Evolutionary conservation across 1,140 invertebrate genomes (phyloP).

Genomic region (Aricia agestis): DNA sequence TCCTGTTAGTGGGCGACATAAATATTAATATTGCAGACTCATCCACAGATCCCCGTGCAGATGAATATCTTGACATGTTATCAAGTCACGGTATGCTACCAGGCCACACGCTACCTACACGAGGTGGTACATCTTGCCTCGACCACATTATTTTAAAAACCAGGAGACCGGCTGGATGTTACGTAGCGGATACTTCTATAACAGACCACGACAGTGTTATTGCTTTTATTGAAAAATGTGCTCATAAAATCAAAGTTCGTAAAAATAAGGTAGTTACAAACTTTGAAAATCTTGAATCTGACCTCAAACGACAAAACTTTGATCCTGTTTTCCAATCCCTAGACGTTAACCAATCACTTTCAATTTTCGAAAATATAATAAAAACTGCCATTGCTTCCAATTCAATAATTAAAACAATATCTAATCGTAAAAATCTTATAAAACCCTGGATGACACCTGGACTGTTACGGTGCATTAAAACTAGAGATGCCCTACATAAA

Average conservation of each 20-base stretch:
- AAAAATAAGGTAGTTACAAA: no score
- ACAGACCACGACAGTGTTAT: neutral
- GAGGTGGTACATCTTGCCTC: neutral
- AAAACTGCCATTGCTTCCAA: no score
- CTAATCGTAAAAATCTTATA: no score
- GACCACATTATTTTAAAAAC: constrained; percentile 1
- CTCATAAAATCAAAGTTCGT: no score
- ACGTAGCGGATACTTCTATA: neutral
- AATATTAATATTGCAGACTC: neutral
- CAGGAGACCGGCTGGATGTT: neutral
- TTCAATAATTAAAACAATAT: no score
- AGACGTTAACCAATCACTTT: no score
- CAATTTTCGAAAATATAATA: no score
- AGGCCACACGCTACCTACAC: neutral
- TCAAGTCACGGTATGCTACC: neutral
- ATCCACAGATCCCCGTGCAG: neutral
- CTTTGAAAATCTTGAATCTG: neutral
- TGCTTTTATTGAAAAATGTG: neutral
- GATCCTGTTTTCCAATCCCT: no score
- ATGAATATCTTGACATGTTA: constrained; percentile 1
- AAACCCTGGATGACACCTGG: no score
- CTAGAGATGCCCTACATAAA: no score
- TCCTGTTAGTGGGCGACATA: neutral
- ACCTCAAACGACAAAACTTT: neutral
- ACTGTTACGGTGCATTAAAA: no score